Base-by-base conservation (phyloP, 2,888 invertebrate genomes). In the Candidula unifasciata region DNA sequence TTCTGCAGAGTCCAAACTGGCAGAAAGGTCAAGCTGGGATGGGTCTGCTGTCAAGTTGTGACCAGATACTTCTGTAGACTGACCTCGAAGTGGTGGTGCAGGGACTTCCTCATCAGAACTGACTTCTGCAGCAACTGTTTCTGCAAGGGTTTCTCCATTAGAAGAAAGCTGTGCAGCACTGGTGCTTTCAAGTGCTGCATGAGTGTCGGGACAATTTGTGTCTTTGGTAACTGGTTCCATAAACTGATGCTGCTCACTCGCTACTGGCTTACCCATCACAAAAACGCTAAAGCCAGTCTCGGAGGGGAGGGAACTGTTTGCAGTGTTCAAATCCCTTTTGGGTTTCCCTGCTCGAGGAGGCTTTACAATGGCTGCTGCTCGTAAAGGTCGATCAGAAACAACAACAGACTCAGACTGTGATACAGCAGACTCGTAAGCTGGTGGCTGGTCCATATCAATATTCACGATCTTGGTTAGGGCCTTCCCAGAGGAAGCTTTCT, bases 41-140 rank as follows among this genome's bases (percentile, higher is more conserved):
- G 13, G 44, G 44, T 44, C 44, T 44, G 44, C 44, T 44, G 44
- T 30, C 0, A n/a, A 3, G 10, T 64, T 74, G 64, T 69, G 37
- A 24, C 3, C 16, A 0, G 16, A 78, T n/a, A 44, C 21, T 27
- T 74, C 52, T 18, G 89, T 87, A 24, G 89, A 89, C 69, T 90
- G 89, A 10, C 86, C 86, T 74, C 90, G 84, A 5, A 87, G 87
- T 10, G 91, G 90, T n/a, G 89, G 89, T 57, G 90, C 89, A 13
- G 88, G 88, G 10, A 89, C 90, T 83, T 88, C 87, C 84, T 87
- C 86, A 60, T 89, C 87, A 37, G 80, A 66, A 30, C 82, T 79
- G 24, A 66, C 35, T 37, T 64, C 71, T 76, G 27, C 64, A 18
- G 35, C 57, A 3, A 89, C 89, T 37, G 27, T 33, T 33, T 37